These are phyloP conservation scores for Etheostoma cragini DNA, from an alignment of 2,113 vertebrate genomes.

Conservation along the genomic window DNA sequence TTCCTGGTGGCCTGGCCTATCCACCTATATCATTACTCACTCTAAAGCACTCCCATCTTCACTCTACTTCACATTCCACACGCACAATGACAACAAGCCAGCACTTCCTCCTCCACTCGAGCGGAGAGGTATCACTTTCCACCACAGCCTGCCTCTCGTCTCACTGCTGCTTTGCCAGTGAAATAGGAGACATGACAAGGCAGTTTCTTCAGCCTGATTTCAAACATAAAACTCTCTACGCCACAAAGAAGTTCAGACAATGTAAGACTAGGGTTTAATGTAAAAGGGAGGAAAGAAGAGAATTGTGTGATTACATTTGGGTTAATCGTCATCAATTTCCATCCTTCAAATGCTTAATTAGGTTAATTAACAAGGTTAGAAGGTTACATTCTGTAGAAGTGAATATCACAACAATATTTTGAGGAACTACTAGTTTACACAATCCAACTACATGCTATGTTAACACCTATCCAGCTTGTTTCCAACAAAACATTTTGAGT, in stretches of 20 bases:
- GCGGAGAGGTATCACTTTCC: conserved; percentile 53
- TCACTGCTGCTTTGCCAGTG: conserved; percentile 55
- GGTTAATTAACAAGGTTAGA: not conserved
- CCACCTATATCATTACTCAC: conserved; percentile 2
- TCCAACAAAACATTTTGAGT: not conserved
- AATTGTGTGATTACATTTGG: not conserved
- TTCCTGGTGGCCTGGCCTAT: not conserved
- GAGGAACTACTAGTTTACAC: not conserved
- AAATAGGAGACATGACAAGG: conserved; percentile 46
- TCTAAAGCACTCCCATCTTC: conserved; percentile 35
- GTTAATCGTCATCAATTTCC: not conserved
- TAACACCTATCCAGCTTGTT: not conserved
- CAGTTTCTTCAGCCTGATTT: conserved; percentile 10
- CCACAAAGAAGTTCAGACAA: not conserved
- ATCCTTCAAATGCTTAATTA: not conserved
- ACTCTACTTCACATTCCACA: conserved; percentile 42
- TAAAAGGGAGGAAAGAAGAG: not conserved
- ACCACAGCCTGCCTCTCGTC: conserved; percentile 32
- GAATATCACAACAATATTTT: not conserved
- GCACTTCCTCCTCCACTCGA: conserved; percentile 52
- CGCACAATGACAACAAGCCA: conserved; percentile 35
- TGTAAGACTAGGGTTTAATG: not conserved
- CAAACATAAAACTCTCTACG: not conserved
- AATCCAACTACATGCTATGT: no score
- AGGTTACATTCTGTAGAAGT: not conserved